Evolutionary conservation across 2,113 vertebrate genomes (phyloP), one percentile per base, ranked within the genome.

Genomic region (Centropus bengalensis): DNA sequence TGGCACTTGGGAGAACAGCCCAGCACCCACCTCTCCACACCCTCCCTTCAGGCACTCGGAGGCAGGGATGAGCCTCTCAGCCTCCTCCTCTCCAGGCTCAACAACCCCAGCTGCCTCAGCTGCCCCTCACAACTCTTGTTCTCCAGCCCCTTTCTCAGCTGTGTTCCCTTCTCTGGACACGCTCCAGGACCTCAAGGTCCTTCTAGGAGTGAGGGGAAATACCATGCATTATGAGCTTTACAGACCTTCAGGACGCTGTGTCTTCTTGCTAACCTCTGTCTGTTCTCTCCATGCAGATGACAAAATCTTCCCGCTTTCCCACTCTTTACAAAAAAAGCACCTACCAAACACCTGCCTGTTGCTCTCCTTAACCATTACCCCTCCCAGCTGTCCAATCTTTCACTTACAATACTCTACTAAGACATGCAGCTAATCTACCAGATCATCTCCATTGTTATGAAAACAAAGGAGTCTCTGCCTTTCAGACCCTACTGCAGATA

Each of bases 181-280:
- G 36, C 36, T 36, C 36, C 36, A 36, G 36, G 36, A 36, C 36
- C 36, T 36, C 36, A 36, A 36, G 7, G 36, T 36, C 9, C 36
- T 36, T 36, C 36, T 36, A 8, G 36, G 36, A 36, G 36, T 36
- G 36, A 36, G 36, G 36, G 36, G 36, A 36, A 36, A 36, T 17
- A 44, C 27, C 24, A 52, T 2, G 12, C 44, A 45, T 30, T 28
- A 52, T 7, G 12, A 51, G 12, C 24, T 49, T 23, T 19, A 42
- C 59, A 67, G n/a, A 6, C 7, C 3, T 55, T 40, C 18, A 19
- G 13, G 55, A 18, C 15, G 4, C 30, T 1, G 0, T 14, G 32
- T 14, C 22, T 30, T 66, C n/a, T 33, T 23, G 15, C 19, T 18
- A 16, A n/a, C 6, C 24, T 26, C 51, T 44, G 8, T 19, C 24